phyloP scores from a whole-genome alignment of 2,888 invertebrate species.

The Marronus borbonicus region DNA sequence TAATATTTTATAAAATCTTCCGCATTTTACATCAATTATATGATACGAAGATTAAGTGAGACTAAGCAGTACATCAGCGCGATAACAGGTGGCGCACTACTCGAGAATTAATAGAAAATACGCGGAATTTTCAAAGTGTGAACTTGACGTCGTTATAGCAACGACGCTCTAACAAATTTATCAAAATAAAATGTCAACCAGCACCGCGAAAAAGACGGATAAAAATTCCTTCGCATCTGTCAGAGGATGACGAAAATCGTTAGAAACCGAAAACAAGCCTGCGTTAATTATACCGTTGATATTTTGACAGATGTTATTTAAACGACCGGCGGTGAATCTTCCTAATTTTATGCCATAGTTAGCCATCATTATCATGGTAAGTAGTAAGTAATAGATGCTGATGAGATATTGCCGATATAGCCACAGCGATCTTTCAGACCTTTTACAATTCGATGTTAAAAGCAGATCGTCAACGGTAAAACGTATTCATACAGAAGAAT shows the following conservation, averaged over 20 bases:
- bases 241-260: slow-evolving; percentile 43
- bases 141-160: slow-evolving; percentile 18
- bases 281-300: slow-evolving; percentile 43
- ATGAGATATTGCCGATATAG: not conserved
- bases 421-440: not conserved
- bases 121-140: not conserved
- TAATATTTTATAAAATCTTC: too few species aligned
- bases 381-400: not conserved
- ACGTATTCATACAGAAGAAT: not conserved
- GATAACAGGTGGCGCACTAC: not conserved
- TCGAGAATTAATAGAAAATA: not conserved
- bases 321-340: not conserved
- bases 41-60: too few species aligned
- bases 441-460: not conserved
- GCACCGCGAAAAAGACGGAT: slow-evolving; percentile 12
- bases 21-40: too few species aligned
- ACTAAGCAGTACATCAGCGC: too few species aligned
- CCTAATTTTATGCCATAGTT: not conserved
- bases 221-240: slow-evolving; percentile 1
- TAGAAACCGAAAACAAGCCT: slow-evolving; percentile 38
- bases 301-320: slow-evolving; percentile 44
- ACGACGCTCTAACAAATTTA: slow-evolving; percentile 29
- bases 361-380: slow-evolving; percentile 12
- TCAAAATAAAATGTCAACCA: slow-evolving; percentile 37
- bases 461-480: not conserved